phyloP scores from a whole-genome alignment of 2,797 vertebrate species.

The Thaleichthys pacificus region DNA sequence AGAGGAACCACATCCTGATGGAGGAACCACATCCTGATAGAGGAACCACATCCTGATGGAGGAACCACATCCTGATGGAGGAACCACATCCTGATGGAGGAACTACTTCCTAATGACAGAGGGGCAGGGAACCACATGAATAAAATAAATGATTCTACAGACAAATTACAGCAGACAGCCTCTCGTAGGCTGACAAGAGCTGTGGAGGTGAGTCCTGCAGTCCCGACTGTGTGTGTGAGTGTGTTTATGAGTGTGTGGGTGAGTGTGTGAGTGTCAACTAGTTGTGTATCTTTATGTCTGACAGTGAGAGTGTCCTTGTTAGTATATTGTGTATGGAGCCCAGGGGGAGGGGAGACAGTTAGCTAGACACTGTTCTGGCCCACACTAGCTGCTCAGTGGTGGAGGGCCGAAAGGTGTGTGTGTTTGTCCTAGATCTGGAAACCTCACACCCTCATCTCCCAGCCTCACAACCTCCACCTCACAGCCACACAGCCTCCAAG shows the following conservation, averaged over 20 bases:
- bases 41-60: constrained; percentile 4
- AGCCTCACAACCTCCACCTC: no score
- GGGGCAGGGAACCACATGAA: constrained; percentile 2
- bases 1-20: not conserved
- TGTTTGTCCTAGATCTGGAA: no score
- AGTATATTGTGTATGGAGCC: no score
- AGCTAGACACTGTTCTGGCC: no score
- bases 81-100: constrained; percentile 5
- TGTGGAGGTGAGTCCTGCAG: constrained; percentile 7
- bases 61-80: not conserved
- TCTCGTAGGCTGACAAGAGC: not conserved
- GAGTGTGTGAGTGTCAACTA: not conserved
- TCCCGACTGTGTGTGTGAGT: not conserved
- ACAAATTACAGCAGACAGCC: constrained; percentile 15
- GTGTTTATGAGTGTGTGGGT: not conserved
- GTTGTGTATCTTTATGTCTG: no score
- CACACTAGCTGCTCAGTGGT: no score
- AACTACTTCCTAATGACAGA: not conserved
- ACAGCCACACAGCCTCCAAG: no score
- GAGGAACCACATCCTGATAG: constrained; percentile 3
- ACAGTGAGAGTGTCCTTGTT: no score
- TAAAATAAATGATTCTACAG: not conserved
- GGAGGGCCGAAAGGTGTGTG: no score
- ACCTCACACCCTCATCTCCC: no score
- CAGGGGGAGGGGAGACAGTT: no score